Base-by-base conservation (phyloP, 2,888 invertebrate genomes). In the Petrolisthes cinctipes region DNA sequence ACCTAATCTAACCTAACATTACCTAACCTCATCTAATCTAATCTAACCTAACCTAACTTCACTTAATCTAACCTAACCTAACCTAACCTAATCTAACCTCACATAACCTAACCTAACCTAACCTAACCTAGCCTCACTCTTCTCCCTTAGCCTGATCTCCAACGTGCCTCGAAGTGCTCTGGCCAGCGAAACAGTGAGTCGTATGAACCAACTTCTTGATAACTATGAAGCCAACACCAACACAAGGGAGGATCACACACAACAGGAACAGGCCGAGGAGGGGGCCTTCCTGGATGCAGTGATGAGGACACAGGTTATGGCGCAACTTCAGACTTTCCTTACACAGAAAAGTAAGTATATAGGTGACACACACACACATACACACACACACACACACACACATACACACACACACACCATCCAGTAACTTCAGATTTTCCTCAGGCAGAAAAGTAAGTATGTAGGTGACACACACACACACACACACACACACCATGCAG, bases 201-300 rank as follows among this genome's bases (percentile, higher is more conserved):
- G 97, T 1, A 95, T 97, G 90, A 94, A 95, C 91, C 96, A 95
- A 92, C 94, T 98, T 91, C 92, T 95, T 76, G 94, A 98, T 92
- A 98, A 98, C 93, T 98, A 98, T 92, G 95, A 97, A 92, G 93
- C 95, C 89, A 95, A 96, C 91, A 95, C 95, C 0, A 93, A 94
- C 85, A 94, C 94, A 17, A 95, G 95, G 92, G 98, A 98, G 93
- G 93, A 96, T 91, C 95, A 96, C 51, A 96, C 96, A 3, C 93
- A 95, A 91, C 73, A 91, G 54, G 97, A 97, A 93, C 94, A 94
- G 88, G 94, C 93, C 84, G 97, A 98, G 93, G 96, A 97, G 93
- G 95, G 95, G 91, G 95, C 94, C 53, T 95, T 98, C 90, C 94
- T 98, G 91, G 96, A 97, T 92, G 95, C 95, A 0, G 94, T 98